A percentile compares a stretch with the other conserved stretches of the same genome.
phyloP scores from a whole-genome alignment of 2,113 vertebrate genomes.

The Callospermophilus lateralis region DNA sequence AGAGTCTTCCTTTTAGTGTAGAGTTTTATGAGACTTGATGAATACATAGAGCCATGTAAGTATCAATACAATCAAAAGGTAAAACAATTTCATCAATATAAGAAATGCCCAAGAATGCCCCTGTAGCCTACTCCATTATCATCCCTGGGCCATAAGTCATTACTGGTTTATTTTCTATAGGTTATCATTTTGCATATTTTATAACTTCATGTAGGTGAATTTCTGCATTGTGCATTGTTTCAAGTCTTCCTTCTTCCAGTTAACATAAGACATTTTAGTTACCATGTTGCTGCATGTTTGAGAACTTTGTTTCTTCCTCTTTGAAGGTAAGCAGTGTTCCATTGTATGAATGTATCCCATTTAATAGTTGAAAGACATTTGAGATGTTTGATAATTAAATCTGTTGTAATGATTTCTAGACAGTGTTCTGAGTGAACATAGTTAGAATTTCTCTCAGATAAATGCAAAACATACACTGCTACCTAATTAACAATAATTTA shows the following conservation, averaged over 20 bases:
- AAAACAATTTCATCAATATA: neutral
- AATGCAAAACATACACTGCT: conserved; percentile 26
- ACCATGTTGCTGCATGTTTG: neutral
- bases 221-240: neutral
- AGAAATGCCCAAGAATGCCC: neutral
- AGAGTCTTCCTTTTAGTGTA: neutral
- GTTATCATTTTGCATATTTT: neutral
- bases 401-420: neutral
- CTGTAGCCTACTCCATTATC: neutral
- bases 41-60: neutral
- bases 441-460: conserved; percentile 11
- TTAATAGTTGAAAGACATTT: neutral
- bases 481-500: conserved; percentile 56
- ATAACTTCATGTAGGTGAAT: neutral
- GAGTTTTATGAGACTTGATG: neutral
- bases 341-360: neutral
- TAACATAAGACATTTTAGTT: neutral
- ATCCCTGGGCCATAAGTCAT: neutral
- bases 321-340: neutral
- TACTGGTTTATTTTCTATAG: neutral
- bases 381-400: conserved; percentile 11
- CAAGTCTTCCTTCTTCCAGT: neutral
- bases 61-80: neutral
- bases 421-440: neutral
- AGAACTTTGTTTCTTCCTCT: neutral